Base-by-base conservation (phyloP, 2,113 vertebrate species). In the Vidua chalybeata region DNA sequence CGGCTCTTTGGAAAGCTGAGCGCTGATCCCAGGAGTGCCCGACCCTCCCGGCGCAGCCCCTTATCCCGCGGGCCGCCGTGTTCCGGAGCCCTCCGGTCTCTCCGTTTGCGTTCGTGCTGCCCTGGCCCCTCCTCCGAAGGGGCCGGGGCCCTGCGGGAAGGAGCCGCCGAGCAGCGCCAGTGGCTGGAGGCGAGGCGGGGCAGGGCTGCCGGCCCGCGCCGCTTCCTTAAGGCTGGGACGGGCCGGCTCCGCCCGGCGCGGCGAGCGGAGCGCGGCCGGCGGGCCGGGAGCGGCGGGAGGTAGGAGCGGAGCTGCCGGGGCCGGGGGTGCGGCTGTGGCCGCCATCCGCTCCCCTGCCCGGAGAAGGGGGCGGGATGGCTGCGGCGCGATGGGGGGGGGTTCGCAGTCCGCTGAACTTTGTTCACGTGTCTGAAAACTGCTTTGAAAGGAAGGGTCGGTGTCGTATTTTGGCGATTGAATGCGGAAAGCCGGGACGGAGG, bases 51-150 rank as follows among this genome's bases (percentile, higher is more conserved):
- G n/a, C 35, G 75, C 49, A 71, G 41, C 33, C n/a, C 20, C 8
- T n/a, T 23, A 4, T 41, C 33, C 56, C 71, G 15, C 31, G n/a
- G 61, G 80, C 35, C 45, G 67, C 51, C 56, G n/a, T 0, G 27
- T 37, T 64, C n/a, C 33, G 46, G 13, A 37, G 59, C 58, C 23
- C 83, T 13, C 54, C 49, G 56, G 2, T 33, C 26, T 31, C 33
- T 8, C 63, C 41, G 41, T 73, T 15, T 1, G 54, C 19, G 63
- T 31, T 10, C 23, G 77, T 68, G 48, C 61, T 9, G 61, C 30
- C 59, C 59, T 64, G 80, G 87, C 90, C 76, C 90, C 95, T 79
- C 96, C 97, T 85, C 96, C 96, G 95, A 64, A 87, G 94, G 96
- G 92, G 89, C 84, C 21, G 68, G 21, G 39, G 35, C 61, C 5